Percentiles rank a stretch among this genome's conserved stretches.
phyloP scores from a whole-genome alignment of 2,888 invertebrate species.

The Diarsia mendica region DNA sequence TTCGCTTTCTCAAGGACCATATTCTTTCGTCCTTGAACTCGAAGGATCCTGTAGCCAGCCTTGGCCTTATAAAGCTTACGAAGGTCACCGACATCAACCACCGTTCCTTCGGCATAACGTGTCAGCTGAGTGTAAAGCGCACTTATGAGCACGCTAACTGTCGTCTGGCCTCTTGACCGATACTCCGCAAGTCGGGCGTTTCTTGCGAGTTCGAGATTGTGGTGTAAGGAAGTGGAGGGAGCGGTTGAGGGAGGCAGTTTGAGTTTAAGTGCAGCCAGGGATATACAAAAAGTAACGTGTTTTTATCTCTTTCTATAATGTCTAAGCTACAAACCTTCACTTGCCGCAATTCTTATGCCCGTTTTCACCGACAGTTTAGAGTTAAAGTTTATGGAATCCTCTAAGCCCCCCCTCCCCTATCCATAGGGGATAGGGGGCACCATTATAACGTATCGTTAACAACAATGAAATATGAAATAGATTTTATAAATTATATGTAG shows the following conservation, averaged over 20 bases:
- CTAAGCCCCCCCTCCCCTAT: no score
- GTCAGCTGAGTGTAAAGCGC: slow-evolving; percentile 55
- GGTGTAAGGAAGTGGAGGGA: slow-evolving; percentile 34
- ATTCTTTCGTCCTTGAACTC: slow-evolving; percentile 48
- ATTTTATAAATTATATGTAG: not conserved
- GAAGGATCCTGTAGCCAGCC: slow-evolving; percentile 36
- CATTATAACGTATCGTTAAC: not conserved
- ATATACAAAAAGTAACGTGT: not conserved
- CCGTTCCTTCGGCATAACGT: slow-evolving; percentile 44
- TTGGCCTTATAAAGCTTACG: slow-evolving; percentile 52
- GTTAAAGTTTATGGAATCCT: no score
- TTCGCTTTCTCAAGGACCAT: not conserved
- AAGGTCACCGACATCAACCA: slow-evolving; percentile 46
- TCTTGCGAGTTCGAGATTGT: slow-evolving; percentile 61
- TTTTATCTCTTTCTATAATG: not conserved
- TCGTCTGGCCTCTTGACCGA: slow-evolving; percentile 75
- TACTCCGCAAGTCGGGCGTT: slow-evolving; percentile 68
- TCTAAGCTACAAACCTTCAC: not conserved
- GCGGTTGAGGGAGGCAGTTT: slow-evolving; percentile 18
- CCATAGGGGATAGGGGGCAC: not conserved
- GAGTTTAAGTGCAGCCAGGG: not conserved
- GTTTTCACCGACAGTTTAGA: no score
- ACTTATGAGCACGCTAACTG: slow-evolving; percentile 68
- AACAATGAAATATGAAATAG: not conserved
- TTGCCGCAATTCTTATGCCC: not conserved